Conservation (phyloP, 2,797 vertebrate species). For the Gila robusta region DNA sequence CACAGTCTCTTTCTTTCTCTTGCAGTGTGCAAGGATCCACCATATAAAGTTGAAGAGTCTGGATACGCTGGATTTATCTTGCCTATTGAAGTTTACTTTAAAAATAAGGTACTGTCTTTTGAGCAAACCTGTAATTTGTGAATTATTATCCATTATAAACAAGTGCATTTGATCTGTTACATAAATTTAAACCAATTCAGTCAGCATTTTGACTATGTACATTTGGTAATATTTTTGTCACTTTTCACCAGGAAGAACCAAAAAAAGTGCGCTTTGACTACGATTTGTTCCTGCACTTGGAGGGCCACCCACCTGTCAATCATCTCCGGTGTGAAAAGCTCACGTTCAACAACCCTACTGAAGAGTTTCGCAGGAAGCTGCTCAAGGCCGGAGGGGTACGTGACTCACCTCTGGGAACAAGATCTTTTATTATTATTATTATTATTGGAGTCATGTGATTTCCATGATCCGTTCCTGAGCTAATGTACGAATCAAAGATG, state of each 20-base stretch:
- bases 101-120: slow-evolving; percentile 88
- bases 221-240: neutral
- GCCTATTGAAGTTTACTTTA: slow-evolving; percentile 99
- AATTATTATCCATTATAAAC: neutral
- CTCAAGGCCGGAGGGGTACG: slow-evolving; percentile 96
- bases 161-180: neutral
- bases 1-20: slow-evolving; percentile 55
- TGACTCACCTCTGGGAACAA: neutral
- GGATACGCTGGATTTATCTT: slow-evolving; percentile 99
- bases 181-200: neutral
- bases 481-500: neutral
- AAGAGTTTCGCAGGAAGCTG: slow-evolving; percentile 95
- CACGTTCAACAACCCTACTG: slow-evolving; percentile 98
- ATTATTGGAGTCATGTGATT: neutral
- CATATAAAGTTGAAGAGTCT: slow-evolving; percentile 98
- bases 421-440: neutral
- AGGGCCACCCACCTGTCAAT: slow-evolving; percentile 98
- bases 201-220: neutral
- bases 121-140: neutral
- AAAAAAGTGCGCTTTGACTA: slow-evolving; percentile 99
- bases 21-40: slow-evolving; percentile 97
- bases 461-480: neutral
- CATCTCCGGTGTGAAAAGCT: slow-evolving; percentile 99
- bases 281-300: slow-evolving; percentile 98
- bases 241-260: slow-evolving; percentile 89